Evolutionary conservation across 2,113 vertebrate genomes (phyloP).

Genomic region (Oreochromis aureus): DNA sequence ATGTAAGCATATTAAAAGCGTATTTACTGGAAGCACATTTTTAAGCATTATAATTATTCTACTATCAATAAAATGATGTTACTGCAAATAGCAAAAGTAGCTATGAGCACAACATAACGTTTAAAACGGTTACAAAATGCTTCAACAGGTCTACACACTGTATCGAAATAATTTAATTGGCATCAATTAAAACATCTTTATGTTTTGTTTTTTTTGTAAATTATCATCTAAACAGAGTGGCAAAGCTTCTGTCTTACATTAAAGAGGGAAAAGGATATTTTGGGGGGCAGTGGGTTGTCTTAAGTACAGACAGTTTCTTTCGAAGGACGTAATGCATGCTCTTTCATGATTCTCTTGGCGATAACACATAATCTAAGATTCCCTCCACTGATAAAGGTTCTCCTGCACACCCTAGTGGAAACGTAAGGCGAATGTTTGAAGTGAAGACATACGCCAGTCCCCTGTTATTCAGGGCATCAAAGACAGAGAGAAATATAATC

Average conservation of each 20-base stretch:
- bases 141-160: not conserved
- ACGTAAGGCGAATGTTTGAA: conserved; percentile 57
- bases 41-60: not conserved
- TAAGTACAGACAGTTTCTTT: conserved; percentile 41
- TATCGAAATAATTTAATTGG: not conserved
- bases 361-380: conserved; percentile 51
- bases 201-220: not conserved
- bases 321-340: conserved; percentile 49
- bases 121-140: not conserved
- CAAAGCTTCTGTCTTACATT: not conserved
- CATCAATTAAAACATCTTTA: not conserved
- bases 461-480: conserved; percentile 45
- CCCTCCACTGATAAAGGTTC: conserved; percentile 62
- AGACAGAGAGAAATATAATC: conserved; percentile 39
- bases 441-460: conserved; percentile 37
- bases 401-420: conserved; percentile 54
- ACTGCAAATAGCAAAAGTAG: not conserved
- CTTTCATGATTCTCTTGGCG: conserved; percentile 48
- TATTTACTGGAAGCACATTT: not conserved
- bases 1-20: not conserved
- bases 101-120: not conserved
- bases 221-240: not conserved
- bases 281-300: conserved; percentile 26
- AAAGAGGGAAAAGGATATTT: not conserved
- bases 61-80: not conserved